A percentile compares a stretch with the other conserved stretches of the same genome.
Conservation (phyloP, 1,140 invertebrate genomes). For the Pararge aegeria region DNA sequence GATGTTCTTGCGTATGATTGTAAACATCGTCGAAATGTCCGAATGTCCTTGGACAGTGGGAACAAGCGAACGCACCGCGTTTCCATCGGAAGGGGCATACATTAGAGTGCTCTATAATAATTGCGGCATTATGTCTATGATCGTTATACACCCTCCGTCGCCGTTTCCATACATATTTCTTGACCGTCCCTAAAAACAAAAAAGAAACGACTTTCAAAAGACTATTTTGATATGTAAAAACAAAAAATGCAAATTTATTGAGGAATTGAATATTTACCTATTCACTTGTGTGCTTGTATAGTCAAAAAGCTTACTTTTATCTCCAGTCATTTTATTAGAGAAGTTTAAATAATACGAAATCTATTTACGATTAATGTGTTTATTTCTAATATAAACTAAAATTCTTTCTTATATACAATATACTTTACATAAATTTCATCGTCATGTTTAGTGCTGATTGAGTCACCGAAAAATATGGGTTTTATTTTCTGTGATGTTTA, state of each 20-base stretch:
- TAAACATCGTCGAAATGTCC: conserved; percentile 50
- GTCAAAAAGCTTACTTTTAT: too few relatives aligned
- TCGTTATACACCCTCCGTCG: conserved; percentile 58
- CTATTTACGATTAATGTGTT: too few relatives aligned
- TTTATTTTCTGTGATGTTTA: too few relatives aligned
- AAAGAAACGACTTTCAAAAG: conserved; percentile 48
- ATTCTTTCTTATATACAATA: neutral
- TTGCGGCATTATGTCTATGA: conserved; percentile 65
- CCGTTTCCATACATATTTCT: conserved; percentile 59
- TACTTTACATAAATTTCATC: too few relatives aligned
- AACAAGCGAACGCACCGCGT: conserved; percentile 57
- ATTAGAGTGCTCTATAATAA: conserved; percentile 64
- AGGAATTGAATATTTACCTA: neutral
- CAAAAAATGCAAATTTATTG: neutral
- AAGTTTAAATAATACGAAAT: too few relatives aligned
- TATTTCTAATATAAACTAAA: too few relatives aligned
- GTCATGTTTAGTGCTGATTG: too few relatives aligned
- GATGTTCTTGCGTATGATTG: conserved; percentile 47
- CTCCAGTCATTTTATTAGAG: too few relatives aligned
- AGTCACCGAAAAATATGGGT: too few relatives aligned
- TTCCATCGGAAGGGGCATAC: conserved; percentile 65
- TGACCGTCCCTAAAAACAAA: conserved; percentile 64
- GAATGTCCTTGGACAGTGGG: conserved; percentile 51
- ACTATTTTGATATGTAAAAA: neutral
- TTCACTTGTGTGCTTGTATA: neutral